A percentile compares a stretch with the other conserved stretches of the same genome.
phyloP scores from a whole-genome alignment of 92 coral and sea anemone genomes.

The Metridium senile region DNA sequence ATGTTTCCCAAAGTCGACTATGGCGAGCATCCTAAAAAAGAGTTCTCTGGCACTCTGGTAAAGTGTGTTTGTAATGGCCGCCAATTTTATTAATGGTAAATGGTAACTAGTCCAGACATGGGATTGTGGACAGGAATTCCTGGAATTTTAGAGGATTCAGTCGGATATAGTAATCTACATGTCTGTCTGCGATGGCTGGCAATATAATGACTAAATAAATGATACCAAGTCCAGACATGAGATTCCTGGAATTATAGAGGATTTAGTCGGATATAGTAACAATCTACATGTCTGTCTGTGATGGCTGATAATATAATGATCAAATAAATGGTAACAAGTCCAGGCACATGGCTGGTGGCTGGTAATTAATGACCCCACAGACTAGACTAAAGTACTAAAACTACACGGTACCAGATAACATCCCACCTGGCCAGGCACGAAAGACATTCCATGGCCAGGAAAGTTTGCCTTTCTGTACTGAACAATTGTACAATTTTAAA shows the following conservation, averaged over 20 bases:
- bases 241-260: not conserved
- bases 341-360: not conserved
- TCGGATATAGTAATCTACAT: no score
- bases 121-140: no score
- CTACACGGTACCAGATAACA: not conserved
- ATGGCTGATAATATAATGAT: not conserved
- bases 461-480: no score
- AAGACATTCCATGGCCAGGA: not conserved
- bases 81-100: no score
- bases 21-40: no score
- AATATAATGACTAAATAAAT: not conserved
- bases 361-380: not conserved
- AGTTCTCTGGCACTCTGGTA: no score
- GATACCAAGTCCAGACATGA: not conserved
- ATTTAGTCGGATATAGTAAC: no score
- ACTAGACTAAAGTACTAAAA: not conserved
- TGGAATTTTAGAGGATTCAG: not conserved
- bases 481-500: no score
- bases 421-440: constrained; percentile 13
- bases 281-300: not conserved
- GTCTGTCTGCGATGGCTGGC: not conserved
- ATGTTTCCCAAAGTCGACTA: no score
- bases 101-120: no score
- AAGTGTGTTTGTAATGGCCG: no score
- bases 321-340: not conserved